Evolutionary conservation across 2,888 invertebrate species (phyloP).

Genomic region (Theodoxus fluviatilis): DNA sequence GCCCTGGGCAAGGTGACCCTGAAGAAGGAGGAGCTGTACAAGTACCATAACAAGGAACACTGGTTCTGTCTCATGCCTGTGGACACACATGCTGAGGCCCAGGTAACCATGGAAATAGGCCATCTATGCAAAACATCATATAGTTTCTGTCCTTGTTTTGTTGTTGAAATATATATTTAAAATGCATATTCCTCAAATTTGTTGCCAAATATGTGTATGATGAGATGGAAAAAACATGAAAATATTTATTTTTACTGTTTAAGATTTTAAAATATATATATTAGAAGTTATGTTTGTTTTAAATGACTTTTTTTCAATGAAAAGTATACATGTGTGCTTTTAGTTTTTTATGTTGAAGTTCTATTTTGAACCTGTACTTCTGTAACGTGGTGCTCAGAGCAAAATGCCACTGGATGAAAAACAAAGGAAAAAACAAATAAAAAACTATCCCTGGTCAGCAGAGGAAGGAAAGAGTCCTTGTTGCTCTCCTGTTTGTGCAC

Average conservation of each 20-base stretch:
- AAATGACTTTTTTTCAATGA: no score
- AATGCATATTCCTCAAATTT: not conserved
- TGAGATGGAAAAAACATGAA: not conserved
- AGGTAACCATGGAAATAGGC: conserved; percentile 35
- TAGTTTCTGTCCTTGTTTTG: not conserved
- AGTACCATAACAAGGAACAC: conserved; percentile 89
- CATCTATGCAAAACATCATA: not conserved
- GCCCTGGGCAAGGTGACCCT: conserved; percentile 83
- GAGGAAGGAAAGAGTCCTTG: no score
- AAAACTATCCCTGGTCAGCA: no score
- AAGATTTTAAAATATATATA: not conserved
- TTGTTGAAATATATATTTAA: no score
- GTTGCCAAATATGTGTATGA: not conserved
- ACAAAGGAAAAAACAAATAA: no score
- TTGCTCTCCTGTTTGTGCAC: no score
- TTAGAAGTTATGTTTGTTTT: not conserved
- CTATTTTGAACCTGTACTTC: no score
- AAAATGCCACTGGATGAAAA: no score
- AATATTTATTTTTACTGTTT: not conserved
- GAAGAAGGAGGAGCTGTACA: conserved; percentile 83
- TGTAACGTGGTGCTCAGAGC: no score
- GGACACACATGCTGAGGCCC: conserved; percentile 84
- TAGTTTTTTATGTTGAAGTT: no score
- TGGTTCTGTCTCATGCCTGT: conserved; percentile 88
- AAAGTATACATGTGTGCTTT: no score